A percentile compares a stretch with the other conserved stretches of the same genome.
These are phyloP conservation scores for Epinotia ramella DNA, from an alignment of 2,888 invertebrate species.

Conservation along the genomic window DNA sequence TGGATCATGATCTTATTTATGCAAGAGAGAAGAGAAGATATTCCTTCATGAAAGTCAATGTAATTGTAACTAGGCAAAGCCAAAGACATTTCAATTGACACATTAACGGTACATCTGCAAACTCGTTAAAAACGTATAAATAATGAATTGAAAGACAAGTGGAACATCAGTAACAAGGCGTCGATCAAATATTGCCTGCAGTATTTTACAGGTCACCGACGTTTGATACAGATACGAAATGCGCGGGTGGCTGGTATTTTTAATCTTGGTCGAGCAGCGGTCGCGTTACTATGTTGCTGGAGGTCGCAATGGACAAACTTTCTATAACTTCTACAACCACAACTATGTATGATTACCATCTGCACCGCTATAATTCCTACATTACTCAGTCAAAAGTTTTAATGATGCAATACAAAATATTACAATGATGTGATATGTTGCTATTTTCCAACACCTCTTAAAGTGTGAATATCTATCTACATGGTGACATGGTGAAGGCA, in stretches of 20 bases:
- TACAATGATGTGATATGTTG: background rate
- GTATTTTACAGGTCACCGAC: too few species aligned
- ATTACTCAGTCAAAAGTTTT: conserved; percentile 24
- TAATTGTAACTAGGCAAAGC: too few species aligned
- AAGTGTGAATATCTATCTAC: background rate
- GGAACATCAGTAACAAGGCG: too few species aligned
- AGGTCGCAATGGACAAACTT: conserved; percentile 54
- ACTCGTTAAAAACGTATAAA: too few species aligned
- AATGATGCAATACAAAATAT: conserved; percentile 21
- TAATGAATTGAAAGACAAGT: too few species aligned
- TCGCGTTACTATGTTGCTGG: conserved; percentile 51
- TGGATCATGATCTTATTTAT: background rate
- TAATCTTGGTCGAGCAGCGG: conserved; percentile 61
- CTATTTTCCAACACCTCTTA: conserved; percentile 38
- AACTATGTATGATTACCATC: conserved; percentile 23
- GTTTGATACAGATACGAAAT: background rate
- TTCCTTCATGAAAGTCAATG: too few species aligned
- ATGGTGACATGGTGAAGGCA: background rate
- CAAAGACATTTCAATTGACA: too few species aligned
- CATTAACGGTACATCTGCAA: too few species aligned
- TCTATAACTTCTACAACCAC: conserved; percentile 40
- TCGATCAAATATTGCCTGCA: too few species aligned
- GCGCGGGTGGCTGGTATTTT: conserved; percentile 54
- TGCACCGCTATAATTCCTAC: background rate
- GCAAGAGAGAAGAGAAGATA: background rate